Evolutionary conservation across 2,113 vertebrate genomes (phyloP), one percentile per base, ranked within the genome.

Genomic region (Vanacampus margaritifer): DNA sequence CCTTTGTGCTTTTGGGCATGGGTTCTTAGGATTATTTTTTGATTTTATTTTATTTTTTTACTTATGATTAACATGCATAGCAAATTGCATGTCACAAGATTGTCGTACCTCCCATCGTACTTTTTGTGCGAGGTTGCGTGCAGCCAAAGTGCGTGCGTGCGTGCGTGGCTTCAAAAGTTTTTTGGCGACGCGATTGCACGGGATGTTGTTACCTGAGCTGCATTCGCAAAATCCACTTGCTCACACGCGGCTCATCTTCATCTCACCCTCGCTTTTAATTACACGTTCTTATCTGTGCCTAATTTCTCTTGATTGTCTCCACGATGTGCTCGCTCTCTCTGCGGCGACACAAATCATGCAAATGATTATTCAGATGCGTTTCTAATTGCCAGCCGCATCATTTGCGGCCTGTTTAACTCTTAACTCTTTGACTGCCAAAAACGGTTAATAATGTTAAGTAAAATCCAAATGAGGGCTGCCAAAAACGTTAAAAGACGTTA

Each of bases 201-300:
- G 21, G 58, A 36, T 12, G 58, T 35, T 12, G 58, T 35, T 16
- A 61, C 59, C 21, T n/a, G 36, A 61, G 21, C 59, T 12, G 36
- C 32, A 19, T 14, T 3, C 24, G 51, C 24, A 26, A n/a, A n/a
- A 32, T 32, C 14, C 12, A 3, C 1, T 61, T 39, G 23, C 23
- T 61, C 35, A 23, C 35, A 17, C 7, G 26, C 12, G 3, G 32
- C n/a, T 24, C 21, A 37, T 60, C 32, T 37, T 83, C 24, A 69
- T 80, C 69, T 56, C 67, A 14, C 57, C 68, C 67, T 68, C 56
- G 1, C 61, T 53, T 79, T 81, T 79, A 80, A 84, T 80, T 66
- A 65, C 48, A 46, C 60, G 64, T 51, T 69, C 76, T 83, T 80
- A 83, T 82, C 75, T 75, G 56, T 61, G n/a, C 36, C 28, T 46